Conservation (phyloP, 2,113 vertebrate genomes). For the Lampris megalopsis region DNA sequence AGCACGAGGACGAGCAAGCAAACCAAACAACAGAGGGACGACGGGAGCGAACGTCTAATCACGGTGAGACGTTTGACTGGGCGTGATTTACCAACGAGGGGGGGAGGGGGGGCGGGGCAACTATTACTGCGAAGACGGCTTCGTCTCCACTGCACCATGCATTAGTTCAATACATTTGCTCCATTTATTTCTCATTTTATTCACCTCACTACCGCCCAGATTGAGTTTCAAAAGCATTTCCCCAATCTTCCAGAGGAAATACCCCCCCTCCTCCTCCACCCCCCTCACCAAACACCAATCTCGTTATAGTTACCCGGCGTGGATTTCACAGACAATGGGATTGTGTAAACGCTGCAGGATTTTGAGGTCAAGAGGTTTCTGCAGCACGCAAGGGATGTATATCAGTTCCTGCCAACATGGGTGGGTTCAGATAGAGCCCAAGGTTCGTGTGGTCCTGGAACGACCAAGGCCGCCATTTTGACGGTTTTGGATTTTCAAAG, state of each 20-base stretch:
- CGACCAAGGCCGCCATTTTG: too few species aligned
- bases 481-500: too few species aligned
- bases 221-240: slow-evolving; percentile 20
- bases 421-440: background rate
- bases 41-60: slow-evolving; percentile 26
- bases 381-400: background rate
- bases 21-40: slow-evolving; percentile 45
- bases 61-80: slow-evolving; percentile 10
- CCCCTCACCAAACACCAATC: slow-evolving; percentile 7
- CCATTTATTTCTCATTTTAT: slow-evolving; percentile 45
- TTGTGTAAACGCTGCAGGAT: background rate
- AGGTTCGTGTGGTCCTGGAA: background rate
- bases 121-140: slow-evolving; percentile 1
- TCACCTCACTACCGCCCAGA: slow-evolving; percentile 9
- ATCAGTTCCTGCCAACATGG: background rate
- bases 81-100: slow-evolving; percentile 36
- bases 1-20: slow-evolving; percentile 53
- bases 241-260: slow-evolving; percentile 11
- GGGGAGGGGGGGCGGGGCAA: background rate
- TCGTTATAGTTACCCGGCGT: background rate
- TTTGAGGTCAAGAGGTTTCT: background rate
- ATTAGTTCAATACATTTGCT: slow-evolving; percentile 32
- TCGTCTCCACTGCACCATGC: background rate
- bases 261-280: background rate
- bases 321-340: background rate